These are phyloP conservation scores for Chrysopilus asiliformis DNA, from an alignment of 2,888 invertebrate species.

Conservation along the genomic window DNA sequence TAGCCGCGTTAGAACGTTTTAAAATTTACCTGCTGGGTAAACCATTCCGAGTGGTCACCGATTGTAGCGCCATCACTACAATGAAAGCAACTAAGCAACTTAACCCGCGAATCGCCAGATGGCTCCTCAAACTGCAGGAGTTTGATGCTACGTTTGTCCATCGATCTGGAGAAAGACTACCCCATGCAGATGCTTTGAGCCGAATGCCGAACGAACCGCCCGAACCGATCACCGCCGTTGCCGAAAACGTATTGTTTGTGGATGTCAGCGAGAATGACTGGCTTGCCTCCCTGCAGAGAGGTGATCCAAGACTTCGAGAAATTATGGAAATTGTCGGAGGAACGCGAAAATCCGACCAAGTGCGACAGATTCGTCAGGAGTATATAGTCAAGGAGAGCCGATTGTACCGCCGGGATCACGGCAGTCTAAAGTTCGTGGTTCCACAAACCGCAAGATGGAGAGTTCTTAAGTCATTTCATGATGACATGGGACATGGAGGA, in stretches of 20 bases:
- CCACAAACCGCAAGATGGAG: slow-evolving; percentile 3
- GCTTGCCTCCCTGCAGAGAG: no score
- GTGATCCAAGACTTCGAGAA: not conserved
- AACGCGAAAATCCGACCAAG: not conserved
- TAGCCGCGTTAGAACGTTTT: slow-evolving; percentile 22
- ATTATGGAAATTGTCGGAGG: not conserved
- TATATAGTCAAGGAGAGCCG: slow-evolving; percentile 1
- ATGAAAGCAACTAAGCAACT: no score
- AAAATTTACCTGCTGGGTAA: slow-evolving; percentile 25
- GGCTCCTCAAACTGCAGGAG: slow-evolving; percentile 18
- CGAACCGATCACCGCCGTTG: slow-evolving; percentile 4
- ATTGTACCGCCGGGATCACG: not conserved
- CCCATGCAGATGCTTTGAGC: slow-evolving; percentile 24
- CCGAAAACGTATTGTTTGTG: slow-evolving; percentile 3
- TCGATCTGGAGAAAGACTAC: slow-evolving; percentile 20
- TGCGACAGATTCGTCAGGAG: not conserved
- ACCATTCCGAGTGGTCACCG: slow-evolving; percentile 23
- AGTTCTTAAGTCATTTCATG: slow-evolving; percentile 8
- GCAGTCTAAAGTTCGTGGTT: not conserved
- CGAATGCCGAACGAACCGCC: slow-evolving; percentile 15
- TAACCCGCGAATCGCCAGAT: slow-evolving; percentile 21
- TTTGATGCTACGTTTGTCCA: no score
- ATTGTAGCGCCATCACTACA: slow-evolving; percentile 24
- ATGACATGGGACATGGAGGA: slow-evolving; percentile 11
- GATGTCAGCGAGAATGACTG: no score